These are phyloP conservation scores for Andrena camellia DNA, from an alignment of 2,888 invertebrate species.

Conservation along the genomic window DNA sequence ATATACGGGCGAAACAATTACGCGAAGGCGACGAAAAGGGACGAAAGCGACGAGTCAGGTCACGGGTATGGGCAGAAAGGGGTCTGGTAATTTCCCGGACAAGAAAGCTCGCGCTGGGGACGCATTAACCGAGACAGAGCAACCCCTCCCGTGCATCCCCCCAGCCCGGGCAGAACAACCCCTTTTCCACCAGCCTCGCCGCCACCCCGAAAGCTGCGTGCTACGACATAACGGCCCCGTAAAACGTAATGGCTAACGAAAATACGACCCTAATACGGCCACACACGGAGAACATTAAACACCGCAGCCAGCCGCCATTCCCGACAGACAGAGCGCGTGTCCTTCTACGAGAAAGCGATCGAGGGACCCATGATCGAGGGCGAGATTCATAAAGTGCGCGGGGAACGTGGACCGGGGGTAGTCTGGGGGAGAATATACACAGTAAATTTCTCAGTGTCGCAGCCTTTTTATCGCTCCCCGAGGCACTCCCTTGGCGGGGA, in stretches of 20 bases:
- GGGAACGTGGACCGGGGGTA: background rate
- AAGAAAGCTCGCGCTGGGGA: conserved; percentile 67
- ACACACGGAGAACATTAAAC: conserved; percentile 61
- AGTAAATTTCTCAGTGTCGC: conserved; percentile 48
- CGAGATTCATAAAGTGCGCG: conserved; percentile 42
- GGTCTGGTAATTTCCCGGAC: conserved; percentile 57
- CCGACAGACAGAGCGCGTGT: conserved; percentile 24
- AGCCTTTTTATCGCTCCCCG: conserved; percentile 44
- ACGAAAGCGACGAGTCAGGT: conserved; percentile 27
- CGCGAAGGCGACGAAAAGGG: conserved; percentile 50
- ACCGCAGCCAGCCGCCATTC: conserved; percentile 36
- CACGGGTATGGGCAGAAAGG: background rate
- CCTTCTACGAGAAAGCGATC: conserved; percentile 34
- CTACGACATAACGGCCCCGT: conserved; percentile 67
- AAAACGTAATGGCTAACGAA: conserved; percentile 75
- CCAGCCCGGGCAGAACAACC: conserved; percentile 20
- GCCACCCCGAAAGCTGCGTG: conserved; percentile 41
- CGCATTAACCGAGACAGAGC: conserved; percentile 63
- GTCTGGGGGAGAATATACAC: conserved; percentile 24
- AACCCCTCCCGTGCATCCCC: conserved; percentile 35
- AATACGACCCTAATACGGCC: conserved; percentile 74
- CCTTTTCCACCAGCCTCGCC: conserved; percentile 23
- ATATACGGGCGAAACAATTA: conserved; percentile 55
- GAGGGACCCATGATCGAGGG: conserved; percentile 42
- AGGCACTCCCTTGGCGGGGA: conserved; percentile 18